These are phyloP conservation scores for Hippocampus zosterae DNA, from an alignment of 2,113 vertebrate genomes.

Conservation along the genomic window DNA sequence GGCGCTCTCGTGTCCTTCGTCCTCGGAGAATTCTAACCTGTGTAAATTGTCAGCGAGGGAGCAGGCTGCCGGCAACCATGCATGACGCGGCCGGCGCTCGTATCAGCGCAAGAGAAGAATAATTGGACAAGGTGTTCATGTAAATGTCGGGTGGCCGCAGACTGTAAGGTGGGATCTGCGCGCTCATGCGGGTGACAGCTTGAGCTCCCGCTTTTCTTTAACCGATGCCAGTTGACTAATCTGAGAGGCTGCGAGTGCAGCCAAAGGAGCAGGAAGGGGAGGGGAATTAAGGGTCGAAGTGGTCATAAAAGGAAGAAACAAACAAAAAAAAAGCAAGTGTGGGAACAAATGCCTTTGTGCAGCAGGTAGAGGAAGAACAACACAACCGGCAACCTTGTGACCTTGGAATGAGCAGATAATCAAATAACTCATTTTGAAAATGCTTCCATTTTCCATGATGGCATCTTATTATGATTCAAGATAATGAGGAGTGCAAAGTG, in stretches of 20 bases:
- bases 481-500: no score
- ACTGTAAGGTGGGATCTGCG: slow-evolving; percentile 3
- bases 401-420: background rate
- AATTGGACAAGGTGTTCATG: slow-evolving; percentile 9
- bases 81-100: background rate
- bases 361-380: background rate
- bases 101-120: background rate
- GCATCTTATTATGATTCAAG: no score
- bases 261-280: background rate
- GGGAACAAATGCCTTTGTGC: background rate
- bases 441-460: background rate
- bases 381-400: background rate
- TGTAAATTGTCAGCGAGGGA: slow-evolving; percentile 3
- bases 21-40: background rate
- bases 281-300: background rate
- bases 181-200: slow-evolving; percentile 4
- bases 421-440: no score
- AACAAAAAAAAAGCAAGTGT: background rate
- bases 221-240: background rate
- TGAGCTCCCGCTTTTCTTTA: background rate
- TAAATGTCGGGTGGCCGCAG: slow-evolving; percentile 3
- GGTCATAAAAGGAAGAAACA: background rate
- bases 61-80: background rate
- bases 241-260: background rate
- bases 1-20: background rate